phyloP scores from a whole-genome alignment of 2,888 invertebrate genomes.

The Volucella inflata region DNA sequence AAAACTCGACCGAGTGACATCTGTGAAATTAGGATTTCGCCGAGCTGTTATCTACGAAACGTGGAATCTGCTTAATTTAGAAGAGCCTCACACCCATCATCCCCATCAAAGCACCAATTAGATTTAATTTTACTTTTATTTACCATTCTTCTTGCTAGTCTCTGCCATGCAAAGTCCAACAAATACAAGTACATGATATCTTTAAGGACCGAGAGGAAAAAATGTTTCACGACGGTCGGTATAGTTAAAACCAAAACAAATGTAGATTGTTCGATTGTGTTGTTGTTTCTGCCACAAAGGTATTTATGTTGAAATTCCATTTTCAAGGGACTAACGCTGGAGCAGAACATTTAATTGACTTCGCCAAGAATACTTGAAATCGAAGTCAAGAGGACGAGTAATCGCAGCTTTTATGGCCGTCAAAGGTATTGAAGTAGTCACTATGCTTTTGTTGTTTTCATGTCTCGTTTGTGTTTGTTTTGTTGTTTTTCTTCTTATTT shows the following conservation, averaged over 20 bases:
- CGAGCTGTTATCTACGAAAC: slow-evolving; percentile 13
- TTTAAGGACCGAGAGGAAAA: slow-evolving; percentile 31
- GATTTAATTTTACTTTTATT: slow-evolving; percentile 52
- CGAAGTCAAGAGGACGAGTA: background rate
- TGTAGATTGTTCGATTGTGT: slow-evolving; percentile 18
- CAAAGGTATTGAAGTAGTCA: background rate
- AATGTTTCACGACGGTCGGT: background rate
- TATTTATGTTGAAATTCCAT: slow-evolving; percentile 15
- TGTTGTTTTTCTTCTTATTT: background rate
- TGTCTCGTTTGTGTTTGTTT: slow-evolving; percentile 11
- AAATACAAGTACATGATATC: slow-evolving; percentile 14
- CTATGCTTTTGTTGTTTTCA: slow-evolving; percentile 13
- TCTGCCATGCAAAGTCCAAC: background rate
- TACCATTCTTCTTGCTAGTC: background rate
- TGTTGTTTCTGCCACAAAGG: background rate
- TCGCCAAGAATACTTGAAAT: slow-evolving; percentile 15
- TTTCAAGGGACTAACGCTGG: slow-evolving; percentile 2
- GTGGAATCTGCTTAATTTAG: slow-evolving; percentile 47
- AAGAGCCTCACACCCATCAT: background rate
- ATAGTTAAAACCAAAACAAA: slow-evolving; percentile 20
- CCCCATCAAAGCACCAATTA: slow-evolving; percentile 12
- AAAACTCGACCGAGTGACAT: slow-evolving; percentile 43
- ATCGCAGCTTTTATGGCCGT: background rate
- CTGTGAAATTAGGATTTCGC: slow-evolving; percentile 36
- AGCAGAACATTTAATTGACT: slow-evolving; percentile 32